Base-by-base conservation (phyloP, 2,113 vertebrate genomes). In the Triplophysa tibetana region DNA sequence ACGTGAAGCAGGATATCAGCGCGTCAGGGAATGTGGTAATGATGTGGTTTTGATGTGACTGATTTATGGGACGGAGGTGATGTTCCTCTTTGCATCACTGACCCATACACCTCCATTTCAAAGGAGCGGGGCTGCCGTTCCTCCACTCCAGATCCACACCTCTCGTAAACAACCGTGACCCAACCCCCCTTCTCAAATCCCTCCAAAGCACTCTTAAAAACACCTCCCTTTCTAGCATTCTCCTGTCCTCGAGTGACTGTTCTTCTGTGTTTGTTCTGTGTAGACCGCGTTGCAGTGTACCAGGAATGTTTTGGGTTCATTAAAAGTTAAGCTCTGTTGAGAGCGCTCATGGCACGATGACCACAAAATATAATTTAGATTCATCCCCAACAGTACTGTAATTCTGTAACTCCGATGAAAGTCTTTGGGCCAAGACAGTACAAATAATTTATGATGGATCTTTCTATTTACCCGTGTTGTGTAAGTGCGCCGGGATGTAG, bases 401-500 rank as follows among this genome's bases (percentile, higher is more conserved):
- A 66, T 43, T 19, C 33, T 41, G 2, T 38, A 38, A 38, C 41
- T n/a, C 41, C n/a, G 10, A 67, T 48, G 12, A 4, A 45, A 45
- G 43, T 45, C 43, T 12, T 1, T 12, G 43, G 43, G 9, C 6
- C 33, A 38, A 38, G 33, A 38, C 33, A 38, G 6, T 38, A 6
- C 33, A 38, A 38, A 8, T 8, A 0, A 38, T 38, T 7, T 38
- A 38, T 38, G 33, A 38, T 70, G 24, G 50, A 50, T 58, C 26
- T 41, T 4, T 54, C 48, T 33, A 23, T 70, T 48, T 62, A 75
- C 67, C 74, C 94, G 90, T 82, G 79, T 78, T 88, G 24, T 89
- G 89, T 67, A 90, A 90, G 78, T 92, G 87, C 17, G 86, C 82
- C 29, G 95, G 93, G 29, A 92, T 88, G 8, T 89, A 85, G 16